Percentiles rank a stretch among this genome's conserved stretches.
Conservation (phyloP, 2,113 vertebrate species). For the Pyrgilauda ruficollis region DNA sequence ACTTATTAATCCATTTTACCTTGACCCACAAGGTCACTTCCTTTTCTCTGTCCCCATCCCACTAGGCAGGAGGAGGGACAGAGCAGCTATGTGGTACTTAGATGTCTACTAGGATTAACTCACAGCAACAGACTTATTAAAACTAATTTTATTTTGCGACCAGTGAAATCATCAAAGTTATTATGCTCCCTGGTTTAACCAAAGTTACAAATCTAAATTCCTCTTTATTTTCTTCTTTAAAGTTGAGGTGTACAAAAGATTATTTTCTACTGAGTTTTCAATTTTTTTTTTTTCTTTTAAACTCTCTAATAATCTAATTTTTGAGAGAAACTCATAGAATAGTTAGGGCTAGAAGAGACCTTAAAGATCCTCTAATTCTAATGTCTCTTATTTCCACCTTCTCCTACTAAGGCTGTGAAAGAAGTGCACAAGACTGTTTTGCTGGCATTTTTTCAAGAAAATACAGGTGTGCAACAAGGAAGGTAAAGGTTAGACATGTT, state of each 20-base stretch:
- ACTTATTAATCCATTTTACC: neutral
- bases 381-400: neutral
- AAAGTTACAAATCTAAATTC: neutral
- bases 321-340: neutral
- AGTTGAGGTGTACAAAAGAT: fast-evolving
- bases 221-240: neutral
- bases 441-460: neutral
- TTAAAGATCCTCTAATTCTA: neutral
- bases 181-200: neutral
- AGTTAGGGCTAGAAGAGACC: neutral
- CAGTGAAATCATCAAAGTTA: neutral
- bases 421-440: neutral
- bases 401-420: neutral
- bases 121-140: neutral
- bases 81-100: neutral
- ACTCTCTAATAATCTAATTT: neutral
- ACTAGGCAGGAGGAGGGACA: neutral
- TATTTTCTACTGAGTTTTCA: neutral
- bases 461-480: neutral
- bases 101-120: neutral
- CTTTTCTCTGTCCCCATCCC: neutral
- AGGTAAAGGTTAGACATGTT: neutral
- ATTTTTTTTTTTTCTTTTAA: neutral
- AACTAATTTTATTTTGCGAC: neutral
- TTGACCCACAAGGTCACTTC: neutral